Percentiles rank a stretch among this genome's conserved stretches.
Conservation (phyloP, 2,888 invertebrate genomes). For the Leucophora obtusa region DNA sequence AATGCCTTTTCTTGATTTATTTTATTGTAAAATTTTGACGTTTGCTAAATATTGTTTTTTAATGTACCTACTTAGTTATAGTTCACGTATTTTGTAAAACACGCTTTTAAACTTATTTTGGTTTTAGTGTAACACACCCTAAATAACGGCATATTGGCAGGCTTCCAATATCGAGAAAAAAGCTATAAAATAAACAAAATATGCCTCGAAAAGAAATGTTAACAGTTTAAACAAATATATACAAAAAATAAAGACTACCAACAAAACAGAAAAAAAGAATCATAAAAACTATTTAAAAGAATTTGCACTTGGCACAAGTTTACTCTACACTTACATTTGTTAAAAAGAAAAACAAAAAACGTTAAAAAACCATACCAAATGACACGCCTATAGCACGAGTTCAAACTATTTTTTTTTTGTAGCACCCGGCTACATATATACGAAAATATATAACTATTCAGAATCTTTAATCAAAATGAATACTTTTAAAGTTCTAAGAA, state of each 20-base stretch:
- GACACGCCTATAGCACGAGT: slow-evolving; percentile 68
- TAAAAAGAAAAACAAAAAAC: slow-evolving; percentile 24
- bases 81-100: slow-evolving; percentile 62
- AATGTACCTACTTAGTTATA: slow-evolving; percentile 59
- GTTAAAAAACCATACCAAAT: slow-evolving; percentile 9
- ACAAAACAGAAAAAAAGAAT: background rate
- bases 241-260: slow-evolving; percentile 16
- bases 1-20: background rate
- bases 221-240: slow-evolving; percentile 53
- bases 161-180: slow-evolving; percentile 53
- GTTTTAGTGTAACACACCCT: slow-evolving; percentile 54
- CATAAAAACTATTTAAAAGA: slow-evolving; percentile 48
- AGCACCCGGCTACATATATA: slow-evolving; percentile 10
- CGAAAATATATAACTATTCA: slow-evolving; percentile 11
- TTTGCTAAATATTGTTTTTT: slow-evolving; percentile 20
- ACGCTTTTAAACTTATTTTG: slow-evolving; percentile 45
- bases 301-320: slow-evolving; percentile 64
- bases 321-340: slow-evolving; percentile 21
- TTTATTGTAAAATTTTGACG: background rate
- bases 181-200: slow-evolving; percentile 6
- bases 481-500: slow-evolving; percentile 52
- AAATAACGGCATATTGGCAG: slow-evolving; percentile 63
- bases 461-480: slow-evolving; percentile 15
- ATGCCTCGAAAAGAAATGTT: slow-evolving; percentile 58
- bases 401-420: slow-evolving; percentile 55